These are phyloP conservation scores for Drosophila pseudotalamancana DNA, from an alignment of 2,888 invertebrate genomes.

Conservation along the genomic window DNA sequence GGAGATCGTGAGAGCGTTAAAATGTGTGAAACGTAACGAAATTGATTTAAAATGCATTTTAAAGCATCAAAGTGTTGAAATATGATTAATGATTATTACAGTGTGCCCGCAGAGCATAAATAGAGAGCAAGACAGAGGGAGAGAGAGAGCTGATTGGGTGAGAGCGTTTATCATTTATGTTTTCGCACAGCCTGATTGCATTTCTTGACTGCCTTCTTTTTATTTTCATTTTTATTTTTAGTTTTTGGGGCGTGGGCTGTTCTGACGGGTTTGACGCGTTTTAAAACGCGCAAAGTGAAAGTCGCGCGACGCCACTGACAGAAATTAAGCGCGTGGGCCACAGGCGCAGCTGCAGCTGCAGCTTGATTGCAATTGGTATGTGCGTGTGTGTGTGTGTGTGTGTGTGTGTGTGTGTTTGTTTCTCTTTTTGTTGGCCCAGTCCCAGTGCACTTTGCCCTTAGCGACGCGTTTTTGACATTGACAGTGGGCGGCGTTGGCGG, in stretches of 20 bases:
- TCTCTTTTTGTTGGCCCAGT: conserved; percentile 31
- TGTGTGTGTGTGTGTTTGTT: not conserved
- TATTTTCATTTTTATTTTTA: conserved; percentile 7
- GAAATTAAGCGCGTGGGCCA: conserved; percentile 35
- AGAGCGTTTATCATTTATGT: conserved; percentile 33
- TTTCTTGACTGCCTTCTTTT: conserved; percentile 17
- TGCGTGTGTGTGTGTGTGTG: not conserved
- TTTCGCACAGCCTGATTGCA: conserved; percentile 24
- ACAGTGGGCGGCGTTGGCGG: conserved; percentile 20
- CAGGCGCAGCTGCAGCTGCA: conserved; percentile 32
- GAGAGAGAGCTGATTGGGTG: conserved; percentile 13
- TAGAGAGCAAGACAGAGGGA: conserved; percentile 8
- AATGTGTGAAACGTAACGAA: conserved; percentile 63
- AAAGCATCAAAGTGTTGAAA: conserved; percentile 79
- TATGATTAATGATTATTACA: conserved; percentile 75
- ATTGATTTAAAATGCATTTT: conserved; percentile 80
- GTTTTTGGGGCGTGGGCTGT: conserved; percentile 63
- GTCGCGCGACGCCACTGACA: conserved; percentile 54
- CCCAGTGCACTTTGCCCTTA: conserved; percentile 58
- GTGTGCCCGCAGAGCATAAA: conserved; percentile 30
- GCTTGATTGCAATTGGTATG: not conserved
- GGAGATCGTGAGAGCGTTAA: conserved; percentile 13
- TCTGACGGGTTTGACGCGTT: conserved; percentile 68
- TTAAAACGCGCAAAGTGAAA: conserved; percentile 68
- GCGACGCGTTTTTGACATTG: conserved; percentile 56